Base-by-base conservation (phyloP, 1,140 invertebrate species). In the Neodiprion fabricii region DNA sequence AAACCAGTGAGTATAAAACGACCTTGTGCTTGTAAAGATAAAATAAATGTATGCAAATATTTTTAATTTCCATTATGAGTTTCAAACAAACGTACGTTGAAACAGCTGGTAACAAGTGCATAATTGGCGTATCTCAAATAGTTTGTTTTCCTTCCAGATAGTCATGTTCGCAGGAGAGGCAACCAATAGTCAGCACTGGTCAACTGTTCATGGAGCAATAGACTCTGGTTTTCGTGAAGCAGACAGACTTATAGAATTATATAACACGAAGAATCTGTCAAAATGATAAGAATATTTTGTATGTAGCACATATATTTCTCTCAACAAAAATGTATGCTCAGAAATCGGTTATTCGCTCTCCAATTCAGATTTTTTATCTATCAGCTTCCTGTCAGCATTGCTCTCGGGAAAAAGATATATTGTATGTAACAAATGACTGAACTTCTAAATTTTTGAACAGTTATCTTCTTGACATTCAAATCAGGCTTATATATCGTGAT, bases 221-320 rank as follows among this genome's bases (percentile, higher is more conserved):
- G 92, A 94, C 85, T 91, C 91, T 48, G 96, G 95, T 0, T 93
- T 92, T 85, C 89, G 94, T 74, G 95, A 96, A 86, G 95, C 95
- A n/a, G 89, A 95, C 67, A 88, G 91, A 82, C 74, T 90, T 14
- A 84, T 89, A 49, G 80, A 85, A 68, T 9, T 61, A 61, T 61
- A 61, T 17, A 61, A 61, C 11, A 61, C 5, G 1, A 61, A 61
- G n/a, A 61, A 61, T 40, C 28, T 5, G 5, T 40, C 28, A 40
- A 40, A 40, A 40, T 40, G 28, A 40, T 40, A 40, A 40, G 28
- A 40, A 40, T 40, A 40, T 40, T 5, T 40, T 40, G 28, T 3
- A 40, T 40, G 28, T 5, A 40, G 28, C 5, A 40, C 5, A 40
- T 21, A 21, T 21, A 21, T 21, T 21, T 21, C 17, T 21, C 17